Evolutionary conservation across 1,140 invertebrate species (phyloP).

Genomic region (Drosophila pseudoananassae): DNA sequence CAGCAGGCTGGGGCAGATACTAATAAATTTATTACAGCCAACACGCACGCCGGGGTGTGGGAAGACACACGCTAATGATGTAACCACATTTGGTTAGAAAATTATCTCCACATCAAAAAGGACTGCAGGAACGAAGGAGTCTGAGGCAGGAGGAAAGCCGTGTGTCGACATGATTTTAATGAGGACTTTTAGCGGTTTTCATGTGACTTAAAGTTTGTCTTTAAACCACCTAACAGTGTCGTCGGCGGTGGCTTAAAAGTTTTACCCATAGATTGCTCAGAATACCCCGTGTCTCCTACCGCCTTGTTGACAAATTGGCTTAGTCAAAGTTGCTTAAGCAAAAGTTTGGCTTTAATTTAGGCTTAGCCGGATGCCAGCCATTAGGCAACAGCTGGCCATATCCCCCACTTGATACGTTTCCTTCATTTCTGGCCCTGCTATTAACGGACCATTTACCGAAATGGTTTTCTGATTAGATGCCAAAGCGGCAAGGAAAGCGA

Average conservation of each 20-base stretch:
- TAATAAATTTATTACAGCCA: slow-evolving; percentile 77
- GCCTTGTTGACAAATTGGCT: slow-evolving; percentile 66
- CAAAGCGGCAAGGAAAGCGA: slow-evolving; percentile 19
- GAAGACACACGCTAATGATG: slow-evolving; percentile 72
- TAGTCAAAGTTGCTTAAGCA: slow-evolving; percentile 47
- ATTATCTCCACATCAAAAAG: slow-evolving; percentile 72
- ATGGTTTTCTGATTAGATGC: slow-evolving; percentile 74
- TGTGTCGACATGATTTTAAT: slow-evolving; percentile 63
- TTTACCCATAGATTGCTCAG: slow-evolving; percentile 10
- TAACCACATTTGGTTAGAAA: slow-evolving; percentile 79
- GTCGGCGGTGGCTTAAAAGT: slow-evolving; percentile 47
- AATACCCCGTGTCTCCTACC: not conserved
- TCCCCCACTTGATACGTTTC: slow-evolving; percentile 5
- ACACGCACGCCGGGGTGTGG: slow-evolving; percentile 25
- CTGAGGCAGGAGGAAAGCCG: not conserved
- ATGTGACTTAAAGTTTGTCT: slow-evolving; percentile 48
- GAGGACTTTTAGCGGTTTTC: slow-evolving; percentile 65
- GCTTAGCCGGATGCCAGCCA: slow-evolving; percentile 35
- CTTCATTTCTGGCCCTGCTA: slow-evolving; percentile 15
- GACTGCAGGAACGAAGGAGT: slow-evolving; percentile 2
- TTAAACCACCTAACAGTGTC: slow-evolving; percentile 38
- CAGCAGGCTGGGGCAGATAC: slow-evolving; percentile 25
- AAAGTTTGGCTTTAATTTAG: slow-evolving; percentile 52
- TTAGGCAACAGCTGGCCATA: slow-evolving; percentile 52
- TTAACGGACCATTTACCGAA: slow-evolving; percentile 67